These are phyloP conservation scores for Magallana angulata DNA, from an alignment of 1,140 invertebrate species.

Conservation along the genomic window DNA sequence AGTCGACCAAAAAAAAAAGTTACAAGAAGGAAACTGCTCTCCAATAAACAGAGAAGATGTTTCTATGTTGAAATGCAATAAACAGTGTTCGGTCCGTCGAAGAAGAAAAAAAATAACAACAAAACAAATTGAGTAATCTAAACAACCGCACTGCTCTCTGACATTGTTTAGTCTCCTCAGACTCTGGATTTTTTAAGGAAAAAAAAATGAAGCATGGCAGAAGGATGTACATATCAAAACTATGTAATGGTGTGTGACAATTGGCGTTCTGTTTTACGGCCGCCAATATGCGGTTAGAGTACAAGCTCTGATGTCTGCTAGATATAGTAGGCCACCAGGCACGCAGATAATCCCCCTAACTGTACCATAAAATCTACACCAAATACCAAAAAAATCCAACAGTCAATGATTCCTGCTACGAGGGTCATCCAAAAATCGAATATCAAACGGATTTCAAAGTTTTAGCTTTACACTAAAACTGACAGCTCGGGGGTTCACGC, in stretches of 20 bases:
- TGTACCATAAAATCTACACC: constrained; percentile 4
- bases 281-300: constrained; percentile 22
- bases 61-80: too few relatives aligned
- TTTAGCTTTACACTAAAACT: not conserved
- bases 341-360: constrained; percentile 2
- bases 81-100: too few relatives aligned
- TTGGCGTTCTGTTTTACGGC: constrained; percentile 19
- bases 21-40: too few relatives aligned
- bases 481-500: not conserved
- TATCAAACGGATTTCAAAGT: constrained; percentile 18
- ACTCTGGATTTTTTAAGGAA: constrained; percentile 1
- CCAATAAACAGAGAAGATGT: too few relatives aligned
- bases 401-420: not conserved
- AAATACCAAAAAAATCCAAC: not conserved
- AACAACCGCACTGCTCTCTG: too few relatives aligned
- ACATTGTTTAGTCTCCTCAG: not conserved
- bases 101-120: too few relatives aligned
- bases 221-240: constrained; percentile 23
- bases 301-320: not conserved
- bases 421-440: constrained; percentile 16
- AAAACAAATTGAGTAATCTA: too few relatives aligned
- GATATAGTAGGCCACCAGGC: constrained; percentile 18
- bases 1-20: too few relatives aligned
- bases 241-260: constrained; percentile 37
- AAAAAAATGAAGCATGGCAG: constrained; percentile 21